phyloP scores from a whole-genome alignment of 1,140 invertebrate species.

The Penaeus chinensis region DNA sequence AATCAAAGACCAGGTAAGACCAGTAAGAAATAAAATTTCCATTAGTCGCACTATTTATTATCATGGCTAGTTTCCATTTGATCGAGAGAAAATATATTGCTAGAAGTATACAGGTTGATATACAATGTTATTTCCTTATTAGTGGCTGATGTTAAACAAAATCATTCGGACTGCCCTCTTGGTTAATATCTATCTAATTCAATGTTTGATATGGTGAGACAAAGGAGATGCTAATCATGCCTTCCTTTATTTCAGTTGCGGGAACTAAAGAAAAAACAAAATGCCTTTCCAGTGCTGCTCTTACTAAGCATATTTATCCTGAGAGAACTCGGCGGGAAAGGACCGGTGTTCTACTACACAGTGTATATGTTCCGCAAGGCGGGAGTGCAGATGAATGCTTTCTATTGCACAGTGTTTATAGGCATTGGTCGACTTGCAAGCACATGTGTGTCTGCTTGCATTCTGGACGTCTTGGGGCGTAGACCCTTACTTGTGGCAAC shows the following conservation, averaged over 20 bases:
- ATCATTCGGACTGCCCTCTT: too few species aligned
- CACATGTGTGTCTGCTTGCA: not conserved
- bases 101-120: too few species aligned
- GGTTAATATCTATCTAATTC: too few species aligned
- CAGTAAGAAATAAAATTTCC: too few species aligned
- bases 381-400: not conserved
- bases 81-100: too few species aligned
- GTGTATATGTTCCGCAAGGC: slow-evolving; percentile 1
- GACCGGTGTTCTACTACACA: not conserved
- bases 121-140: too few species aligned
- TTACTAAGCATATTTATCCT: not conserved
- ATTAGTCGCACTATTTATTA: too few species aligned
- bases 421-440: not conserved
- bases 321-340: not conserved
- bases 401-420: not conserved
- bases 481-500: not conserved
- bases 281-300: not conserved
- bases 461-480: not conserved
- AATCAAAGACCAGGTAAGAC: too few species aligned
- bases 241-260: not conserved
- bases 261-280: not conserved
- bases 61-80: too few species aligned
- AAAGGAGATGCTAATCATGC: too few species aligned
- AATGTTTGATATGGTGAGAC: too few species aligned
- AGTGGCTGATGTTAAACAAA: too few species aligned